Evolutionary conservation across 1,140 invertebrate species (phyloP), one percentile per base, ranked within the genome.

Genomic region (Chymomyza costata): DNA sequence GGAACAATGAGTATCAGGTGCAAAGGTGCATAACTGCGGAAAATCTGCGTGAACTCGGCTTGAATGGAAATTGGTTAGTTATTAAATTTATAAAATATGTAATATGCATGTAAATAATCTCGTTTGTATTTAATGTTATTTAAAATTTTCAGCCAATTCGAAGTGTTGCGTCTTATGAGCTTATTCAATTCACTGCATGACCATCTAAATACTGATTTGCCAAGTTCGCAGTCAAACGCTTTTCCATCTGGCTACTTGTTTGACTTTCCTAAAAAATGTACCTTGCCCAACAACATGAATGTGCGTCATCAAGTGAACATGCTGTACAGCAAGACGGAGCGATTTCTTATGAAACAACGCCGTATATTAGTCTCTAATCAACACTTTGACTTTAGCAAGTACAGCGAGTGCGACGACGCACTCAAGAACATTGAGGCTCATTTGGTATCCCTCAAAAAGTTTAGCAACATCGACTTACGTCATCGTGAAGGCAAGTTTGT

Each of bases 261-360:
- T 5, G 48, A 66, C 10, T 15, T 60, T 34, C 54, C 54, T 6
- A n/a, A 16, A 0, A 73, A 57, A 6, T n/a, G 13, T n/a, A 1
- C 49, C 1, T 51, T 81, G 60, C 76, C 82, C 1, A 21, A 37
- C 3, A 64, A 60, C 0, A 11, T 38, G 5, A 82, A 70, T 38
- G 11, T 84, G 14, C 82, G 66, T 34, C 56, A 78, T 49, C 82
- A 84, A 16, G 35, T 84, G 6, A 66, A 70, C 10, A 57, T 82
- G 13, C n/a, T 82, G 13, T 57, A 19, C 44, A 57, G 45, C 37
- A 82, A 84, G n/a, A 13, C 57, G 6, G 65, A 71, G 0, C 57
- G 58, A 1, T 84, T 84, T 18, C 14, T 67, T 1, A 3, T 0
- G 1, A 25, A 10, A 0, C 55, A 55, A n/a, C 57, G 65, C n/a